phyloP scores from a whole-genome alignment of 1,140 invertebrate genomes.

The Bombus affinis region DNA sequence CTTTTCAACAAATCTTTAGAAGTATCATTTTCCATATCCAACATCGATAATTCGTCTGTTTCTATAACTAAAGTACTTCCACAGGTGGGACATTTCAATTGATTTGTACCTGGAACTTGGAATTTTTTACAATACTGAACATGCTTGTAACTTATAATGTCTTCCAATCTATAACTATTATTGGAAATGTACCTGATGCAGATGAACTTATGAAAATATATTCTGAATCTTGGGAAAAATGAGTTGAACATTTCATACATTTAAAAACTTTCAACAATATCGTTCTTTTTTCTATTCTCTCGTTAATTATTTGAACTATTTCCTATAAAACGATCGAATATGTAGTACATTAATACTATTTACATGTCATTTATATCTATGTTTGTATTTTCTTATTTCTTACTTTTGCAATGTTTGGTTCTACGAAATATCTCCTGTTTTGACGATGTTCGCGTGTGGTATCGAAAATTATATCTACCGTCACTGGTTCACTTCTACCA shows the following conservation, averaged over 20 bases:
- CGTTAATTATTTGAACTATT: slow-evolving; percentile 81
- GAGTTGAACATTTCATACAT: slow-evolving; percentile 85
- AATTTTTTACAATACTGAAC: slow-evolving; percentile 5
- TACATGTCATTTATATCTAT: background rate
- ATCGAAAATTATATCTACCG: slow-evolving; percentile 85
- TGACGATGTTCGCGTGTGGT: slow-evolving; percentile 84
- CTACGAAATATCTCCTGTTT: slow-evolving; percentile 84
- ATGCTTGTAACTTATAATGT: slow-evolving; percentile 12
- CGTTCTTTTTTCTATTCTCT: slow-evolving; percentile 81
- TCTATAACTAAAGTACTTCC: slow-evolving; percentile 84
- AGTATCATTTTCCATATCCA: slow-evolving; percentile 56
- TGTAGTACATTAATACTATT: background rate
- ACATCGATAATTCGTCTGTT: slow-evolving; percentile 74
- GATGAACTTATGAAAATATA: slow-evolving; percentile 64
- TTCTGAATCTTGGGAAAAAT: slow-evolving; percentile 84
- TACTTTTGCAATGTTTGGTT: slow-evolving; percentile 84
- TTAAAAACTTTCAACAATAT: slow-evolving; percentile 83
- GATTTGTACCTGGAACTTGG: slow-evolving; percentile 68
- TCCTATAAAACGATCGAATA: slow-evolving; percentile 73
- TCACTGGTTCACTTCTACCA: slow-evolving; percentile 80
- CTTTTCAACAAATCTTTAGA: background rate
- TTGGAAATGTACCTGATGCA: slow-evolving; percentile 62
- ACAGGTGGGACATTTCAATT: slow-evolving; percentile 84
- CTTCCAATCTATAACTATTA: background rate
- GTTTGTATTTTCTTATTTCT: slow-evolving; percentile 24